Evolutionary conservation across 1,140 invertebrate genomes (phyloP).

Genomic region (Aphaenogaster rudis): DNA sequence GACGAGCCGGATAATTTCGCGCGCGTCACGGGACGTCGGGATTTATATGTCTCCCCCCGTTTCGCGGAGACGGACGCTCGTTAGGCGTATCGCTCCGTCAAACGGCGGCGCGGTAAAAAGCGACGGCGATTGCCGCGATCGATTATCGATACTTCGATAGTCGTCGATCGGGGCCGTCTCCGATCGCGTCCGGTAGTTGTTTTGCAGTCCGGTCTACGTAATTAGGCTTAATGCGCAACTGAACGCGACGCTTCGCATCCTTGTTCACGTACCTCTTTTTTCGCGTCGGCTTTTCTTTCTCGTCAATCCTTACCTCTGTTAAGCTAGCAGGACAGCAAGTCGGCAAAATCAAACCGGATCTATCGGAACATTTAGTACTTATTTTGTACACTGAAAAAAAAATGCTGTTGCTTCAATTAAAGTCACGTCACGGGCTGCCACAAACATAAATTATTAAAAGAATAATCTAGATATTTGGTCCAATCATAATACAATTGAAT

Average conservation of each 20-base stretch:
- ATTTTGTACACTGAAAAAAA: too few species aligned
- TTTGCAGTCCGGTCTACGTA: constrained; percentile 34
- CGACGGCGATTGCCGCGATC: constrained; percentile 38
- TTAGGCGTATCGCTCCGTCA: constrained; percentile 56
- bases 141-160: constrained; percentile 55
- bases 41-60: constrained; percentile 43
- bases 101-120: constrained; percentile 54
- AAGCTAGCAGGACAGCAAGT: too few species aligned
- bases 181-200: constrained; percentile 31
- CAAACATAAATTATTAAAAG: too few species aligned
- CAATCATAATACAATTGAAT: too few species aligned
- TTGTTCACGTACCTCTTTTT: not conserved
- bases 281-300: too few species aligned
- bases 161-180: not conserved
- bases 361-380: too few species aligned
- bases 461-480: too few species aligned
- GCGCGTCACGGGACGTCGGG: constrained; percentile 20
- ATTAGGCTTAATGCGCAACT: constrained; percentile 42
- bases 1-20: constrained; percentile 51
- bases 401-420: too few species aligned
- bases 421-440: too few species aligned
- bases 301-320: too few species aligned
- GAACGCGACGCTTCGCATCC: not conserved
- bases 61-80: constrained; percentile 33
- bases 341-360: too few species aligned